A percentile compares a stretch with the other conserved stretches of the same genome.
Evolutionary conservation across 2,888 invertebrate genomes (phyloP).

Genomic region (Tethea ocularis): DNA sequence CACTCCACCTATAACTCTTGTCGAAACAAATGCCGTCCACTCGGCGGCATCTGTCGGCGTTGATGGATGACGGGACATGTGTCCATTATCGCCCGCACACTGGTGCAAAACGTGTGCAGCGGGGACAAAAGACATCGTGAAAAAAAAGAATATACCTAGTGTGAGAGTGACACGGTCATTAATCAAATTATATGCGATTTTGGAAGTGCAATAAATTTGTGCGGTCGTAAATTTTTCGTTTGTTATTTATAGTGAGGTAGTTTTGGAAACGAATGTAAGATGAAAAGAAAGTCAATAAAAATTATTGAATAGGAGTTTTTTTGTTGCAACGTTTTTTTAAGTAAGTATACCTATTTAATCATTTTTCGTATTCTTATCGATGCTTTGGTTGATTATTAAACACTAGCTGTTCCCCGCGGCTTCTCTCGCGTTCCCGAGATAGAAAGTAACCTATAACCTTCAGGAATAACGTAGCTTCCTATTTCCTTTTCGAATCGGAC

Average conservation of each 20-base stretch:
- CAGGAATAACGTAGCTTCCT: too few species aligned
- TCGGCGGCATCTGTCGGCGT: constrained; percentile 64
- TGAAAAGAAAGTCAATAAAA: not conserved
- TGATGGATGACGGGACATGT: constrained; percentile 80
- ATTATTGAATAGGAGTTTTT: constrained; percentile 19
- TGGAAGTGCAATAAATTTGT: constrained; percentile 54
- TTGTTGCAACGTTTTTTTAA: not conserved
- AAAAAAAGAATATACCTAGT: constrained; percentile 51
- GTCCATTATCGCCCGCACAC: constrained; percentile 72
- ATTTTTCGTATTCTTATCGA: too few species aligned
- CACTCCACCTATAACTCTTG: constrained; percentile 53
- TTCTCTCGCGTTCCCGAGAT: too few species aligned
- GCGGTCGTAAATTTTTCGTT: constrained; percentile 41
- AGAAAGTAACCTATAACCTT: too few species aligned
- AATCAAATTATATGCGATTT: constrained; percentile 72
- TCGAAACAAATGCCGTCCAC: constrained; percentile 61
- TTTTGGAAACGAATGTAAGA: not conserved
- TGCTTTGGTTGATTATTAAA: too few species aligned
- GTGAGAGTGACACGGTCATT: constrained; percentile 60
- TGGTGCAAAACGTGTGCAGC: constrained; percentile 35
- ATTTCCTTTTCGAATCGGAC: too few species aligned
- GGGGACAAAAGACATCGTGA: constrained; percentile 48
- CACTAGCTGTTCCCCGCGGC: too few species aligned
- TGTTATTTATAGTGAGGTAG: constrained; percentile 1
- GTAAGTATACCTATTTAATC: not conserved